Evolutionary conservation across 2,113 vertebrate genomes (phyloP), one percentile per base, ranked within the genome.

Genomic region (Psettodes erumei): DNA sequence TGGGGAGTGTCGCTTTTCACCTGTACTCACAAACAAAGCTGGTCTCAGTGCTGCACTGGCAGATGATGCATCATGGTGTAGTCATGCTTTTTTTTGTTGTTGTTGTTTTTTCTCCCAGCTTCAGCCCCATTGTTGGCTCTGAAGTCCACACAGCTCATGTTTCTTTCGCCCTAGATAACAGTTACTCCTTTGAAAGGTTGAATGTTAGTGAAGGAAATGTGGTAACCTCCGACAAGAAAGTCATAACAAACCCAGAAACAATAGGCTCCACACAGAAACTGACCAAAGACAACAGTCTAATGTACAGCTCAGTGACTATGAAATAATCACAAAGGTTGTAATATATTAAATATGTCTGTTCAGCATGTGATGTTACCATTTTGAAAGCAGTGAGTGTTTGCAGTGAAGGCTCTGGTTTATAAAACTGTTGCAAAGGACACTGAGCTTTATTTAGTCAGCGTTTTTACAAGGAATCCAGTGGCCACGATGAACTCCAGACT

Each of bases 1-100:
- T 79, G 19, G 32, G 59, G 55, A 18, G 63, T 19, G 48, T 61
- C 53, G 19, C 50, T 75, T 67, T 68, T 55, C 58, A 27, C 6
- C 2, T 35, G 2, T n/a, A 10, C 10, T 5, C 55, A 53, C 63
- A 32, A 30, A 48, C 61, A 65, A 75, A 64, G 60, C 35, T 28
- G 2, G 11, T 55, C 27, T 13, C 35, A 50, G 43, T 19, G 8
- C 58, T 37, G 6, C 28, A 28, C 33, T 12, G 15, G 9, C 13
- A 61, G 28, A 5, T 12, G 37, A 69, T 47, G 9, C 21, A 3
- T 43, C 28, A n/a, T 51, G 48, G 27, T 76, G 50, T 21, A 21
- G 21, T 62, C 13, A 27, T 53, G 10, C 23, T 50, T 50, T 68
- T n/a, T n/a, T n/a, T n/a, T n/a, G n/a, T n/a, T n/a, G n/a, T n/a